Conservation (phyloP, 2,797 vertebrate species). For the Alauda arvensis region DNA sequence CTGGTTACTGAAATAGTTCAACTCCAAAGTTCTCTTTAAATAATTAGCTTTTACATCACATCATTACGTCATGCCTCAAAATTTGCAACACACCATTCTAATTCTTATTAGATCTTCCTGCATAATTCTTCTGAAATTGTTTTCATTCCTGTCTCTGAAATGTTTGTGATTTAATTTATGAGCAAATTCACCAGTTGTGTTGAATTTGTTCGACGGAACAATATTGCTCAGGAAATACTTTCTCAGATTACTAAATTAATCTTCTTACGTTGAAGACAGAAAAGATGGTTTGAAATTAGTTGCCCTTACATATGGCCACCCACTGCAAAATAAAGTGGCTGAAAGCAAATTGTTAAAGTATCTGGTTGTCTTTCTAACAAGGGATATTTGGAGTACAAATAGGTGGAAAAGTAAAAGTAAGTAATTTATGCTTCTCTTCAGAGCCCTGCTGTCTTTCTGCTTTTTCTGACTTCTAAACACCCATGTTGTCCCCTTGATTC, state of each 20-base stretch:
- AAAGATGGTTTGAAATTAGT: not conserved
- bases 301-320: not conserved
- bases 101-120: not conserved
- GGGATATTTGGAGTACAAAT: not conserved
- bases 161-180: not conserved
- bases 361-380: not conserved
- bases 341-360: not conserved
- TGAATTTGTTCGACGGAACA: not conserved
- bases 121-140: not conserved
- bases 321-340: not conserved
- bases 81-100: not conserved
- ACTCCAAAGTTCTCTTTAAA: not conserved
- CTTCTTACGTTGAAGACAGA: not conserved
- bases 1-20: not conserved
- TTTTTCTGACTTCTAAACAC: not conserved
- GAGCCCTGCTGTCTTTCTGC: not conserved
- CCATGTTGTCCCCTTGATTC: not conserved
- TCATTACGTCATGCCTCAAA: not conserved
- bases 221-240: not conserved
- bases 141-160: not conserved
- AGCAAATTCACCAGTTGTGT: accelerated
- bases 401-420: not conserved
- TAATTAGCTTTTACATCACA: not conserved
- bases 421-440: not conserved
- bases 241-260: not conserved